A percentile compares a stretch with the other conserved stretches of the same genome.
These are phyloP conservation scores for Notiomystis cincta DNA, from an alignment of 2,113 vertebrate genomes.

Conservation along the genomic window DNA sequence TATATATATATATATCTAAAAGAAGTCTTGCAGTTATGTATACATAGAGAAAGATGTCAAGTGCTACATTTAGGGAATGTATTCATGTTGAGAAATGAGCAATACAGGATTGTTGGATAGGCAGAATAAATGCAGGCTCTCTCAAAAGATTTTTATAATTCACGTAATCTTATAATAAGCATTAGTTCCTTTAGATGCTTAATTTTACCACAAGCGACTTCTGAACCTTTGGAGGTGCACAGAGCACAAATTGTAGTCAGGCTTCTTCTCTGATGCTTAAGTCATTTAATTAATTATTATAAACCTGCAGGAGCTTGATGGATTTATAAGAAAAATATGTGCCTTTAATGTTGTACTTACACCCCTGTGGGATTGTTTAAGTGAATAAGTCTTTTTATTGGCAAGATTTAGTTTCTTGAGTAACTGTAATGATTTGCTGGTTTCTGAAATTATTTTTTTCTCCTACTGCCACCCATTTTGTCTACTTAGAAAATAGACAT, in stretches of 20 bases:
- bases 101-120: neutral
- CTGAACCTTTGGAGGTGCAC: neutral
- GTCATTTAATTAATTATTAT: conserved; percentile 10
- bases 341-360: neutral
- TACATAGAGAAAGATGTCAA: neutral
- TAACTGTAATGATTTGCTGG: neutral
- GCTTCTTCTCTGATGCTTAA: neutral
- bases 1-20: neutral
- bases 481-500: neutral
- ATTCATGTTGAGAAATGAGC: neutral
- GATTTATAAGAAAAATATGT: conserved; percentile 28
- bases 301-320: neutral
- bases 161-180: neutral
- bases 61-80: neutral
- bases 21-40: neutral
- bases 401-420: neutral
- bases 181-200: neutral
- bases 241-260: neutral
- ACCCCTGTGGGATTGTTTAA: neutral
- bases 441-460: neutral
- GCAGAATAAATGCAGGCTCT: neutral
- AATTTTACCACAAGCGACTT: neutral
- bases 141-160: neutral
- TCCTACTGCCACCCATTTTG: neutral
- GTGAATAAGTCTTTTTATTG: neutral